phyloP scores from a whole-genome alignment of 2,113 vertebrate genomes.

The Corythaixoides concolor region DNA sequence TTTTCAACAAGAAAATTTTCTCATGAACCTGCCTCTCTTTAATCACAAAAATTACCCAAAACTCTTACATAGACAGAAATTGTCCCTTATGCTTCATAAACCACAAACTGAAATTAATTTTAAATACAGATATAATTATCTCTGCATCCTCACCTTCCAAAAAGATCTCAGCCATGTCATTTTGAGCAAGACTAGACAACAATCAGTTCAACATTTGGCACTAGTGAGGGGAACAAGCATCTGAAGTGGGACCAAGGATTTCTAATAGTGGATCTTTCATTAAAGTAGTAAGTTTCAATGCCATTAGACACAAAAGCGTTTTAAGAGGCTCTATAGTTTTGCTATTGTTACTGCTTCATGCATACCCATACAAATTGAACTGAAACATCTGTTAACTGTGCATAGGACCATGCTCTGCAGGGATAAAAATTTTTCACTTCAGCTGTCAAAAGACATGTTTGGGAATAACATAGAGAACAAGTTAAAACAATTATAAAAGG shows the following conservation, averaged over 20 bases:
- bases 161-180: not conserved
- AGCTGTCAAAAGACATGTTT: not conserved
- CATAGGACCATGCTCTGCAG: not conserved
- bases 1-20: not conserved
- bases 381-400: not conserved
- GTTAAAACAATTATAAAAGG: not conserved
- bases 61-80: not conserved
- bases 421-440: not conserved
- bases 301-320: not conserved
- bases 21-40: not conserved
- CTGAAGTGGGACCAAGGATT: not conserved
- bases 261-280: not conserved
- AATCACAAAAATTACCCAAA: not conserved
- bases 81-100: not conserved
- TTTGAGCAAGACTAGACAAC: not conserved
- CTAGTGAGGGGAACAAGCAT: not conserved
- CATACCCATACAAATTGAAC: accelerated
- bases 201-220: not conserved
- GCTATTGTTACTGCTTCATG: not conserved
- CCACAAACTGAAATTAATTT: not conserved
- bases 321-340: not conserved
- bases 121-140: not conserved
- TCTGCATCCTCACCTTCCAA: not conserved
- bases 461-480: not conserved
- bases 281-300: not conserved